Conservation (phyloP, 2,113 vertebrate genomes). For the Chrysochloris asiatica region DNA sequence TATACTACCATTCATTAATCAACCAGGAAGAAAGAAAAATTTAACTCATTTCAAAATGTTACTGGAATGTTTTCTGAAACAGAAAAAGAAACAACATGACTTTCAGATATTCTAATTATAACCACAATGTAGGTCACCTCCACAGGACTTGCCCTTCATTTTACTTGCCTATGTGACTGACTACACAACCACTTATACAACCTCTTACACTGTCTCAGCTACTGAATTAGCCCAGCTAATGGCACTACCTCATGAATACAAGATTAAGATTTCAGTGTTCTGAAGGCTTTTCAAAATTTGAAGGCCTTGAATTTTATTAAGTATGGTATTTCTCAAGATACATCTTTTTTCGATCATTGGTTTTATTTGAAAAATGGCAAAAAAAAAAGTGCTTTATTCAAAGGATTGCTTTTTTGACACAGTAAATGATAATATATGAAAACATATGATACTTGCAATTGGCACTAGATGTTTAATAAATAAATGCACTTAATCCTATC, state of each 20-base stretch:
- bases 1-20: slow-evolving; percentile 40
- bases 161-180: background rate
- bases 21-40: background rate
- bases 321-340: background rate
- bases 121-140: slow-evolving; percentile 15
- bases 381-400: background rate
- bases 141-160: background rate
- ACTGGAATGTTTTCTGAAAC: slow-evolving; percentile 42
- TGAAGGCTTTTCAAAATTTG: background rate
- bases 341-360: background rate
- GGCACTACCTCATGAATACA: background rate
- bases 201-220: background rate
- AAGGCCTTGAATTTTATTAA: background rate
- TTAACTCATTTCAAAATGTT: slow-evolving; percentile 24
- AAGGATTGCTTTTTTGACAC: background rate
- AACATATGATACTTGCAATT: background rate
- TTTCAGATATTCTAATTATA: background rate
- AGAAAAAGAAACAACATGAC: background rate
- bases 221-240: accelerated
- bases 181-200: background rate
- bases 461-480: background rate
- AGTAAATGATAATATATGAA: background rate
- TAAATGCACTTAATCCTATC: background rate
- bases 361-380: background rate
- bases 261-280: background rate